These are phyloP conservation scores for Morpho achilles DNA, from an alignment of 2,888 invertebrate species.

Conservation along the genomic window DNA sequence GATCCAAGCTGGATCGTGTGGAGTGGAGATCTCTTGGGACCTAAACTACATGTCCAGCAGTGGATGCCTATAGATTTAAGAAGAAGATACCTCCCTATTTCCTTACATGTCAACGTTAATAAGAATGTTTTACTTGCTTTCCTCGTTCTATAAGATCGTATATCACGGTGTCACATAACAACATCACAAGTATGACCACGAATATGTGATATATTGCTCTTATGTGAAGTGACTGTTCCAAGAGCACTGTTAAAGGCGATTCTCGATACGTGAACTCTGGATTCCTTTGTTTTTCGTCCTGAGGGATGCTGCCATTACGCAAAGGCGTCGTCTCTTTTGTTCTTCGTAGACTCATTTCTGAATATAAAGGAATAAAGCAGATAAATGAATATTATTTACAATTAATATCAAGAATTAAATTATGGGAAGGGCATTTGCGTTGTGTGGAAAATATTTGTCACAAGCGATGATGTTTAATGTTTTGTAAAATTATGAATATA, in stretches of 20 bases:
- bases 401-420: too few species aligned
- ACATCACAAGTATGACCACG: constrained; percentile 75
- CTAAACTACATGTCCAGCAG: too few species aligned
- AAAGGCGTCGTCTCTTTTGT: constrained; percentile 20
- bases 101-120: not conserved
- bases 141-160: constrained; percentile 87
- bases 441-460: too few species aligned
- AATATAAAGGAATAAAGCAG: constrained; percentile 13
- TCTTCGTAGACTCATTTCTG: constrained; percentile 32
- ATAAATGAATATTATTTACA: too few species aligned
- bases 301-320: constrained; percentile 40
- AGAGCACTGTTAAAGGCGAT: constrained; percentile 89
- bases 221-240: constrained; percentile 86
- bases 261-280: constrained; percentile 83
- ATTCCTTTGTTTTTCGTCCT: constrained; percentile 35
- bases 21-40: too few species aligned
- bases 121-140: constrained; percentile 79
- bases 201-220: constrained; percentile 92
- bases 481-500: too few species aligned
- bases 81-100: not conserved
- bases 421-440: too few species aligned
- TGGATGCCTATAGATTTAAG: too few species aligned
- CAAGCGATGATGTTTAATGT: too few species aligned
- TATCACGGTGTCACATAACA: constrained; percentile 85
- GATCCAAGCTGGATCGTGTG: too few species aligned